Conservation (phyloP, 2,888 invertebrate genomes). For the Rhynchonema sp. region DNA sequence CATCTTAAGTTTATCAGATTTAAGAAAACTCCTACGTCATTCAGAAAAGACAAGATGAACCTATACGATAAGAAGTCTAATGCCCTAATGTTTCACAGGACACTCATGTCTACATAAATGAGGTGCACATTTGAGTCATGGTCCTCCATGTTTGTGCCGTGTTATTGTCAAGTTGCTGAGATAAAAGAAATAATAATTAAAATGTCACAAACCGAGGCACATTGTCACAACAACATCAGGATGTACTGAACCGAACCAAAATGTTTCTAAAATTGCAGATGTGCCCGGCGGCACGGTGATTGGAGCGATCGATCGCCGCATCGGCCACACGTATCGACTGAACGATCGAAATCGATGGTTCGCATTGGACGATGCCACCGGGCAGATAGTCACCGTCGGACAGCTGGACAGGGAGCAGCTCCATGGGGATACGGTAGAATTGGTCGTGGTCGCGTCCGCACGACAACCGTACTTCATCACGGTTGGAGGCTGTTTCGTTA, state of each 20-base stretch:
- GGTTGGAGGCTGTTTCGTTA: conserved; percentile 42
- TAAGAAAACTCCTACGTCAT: too few species aligned
- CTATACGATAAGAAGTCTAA: too few species aligned
- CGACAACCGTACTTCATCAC: conserved; percentile 60
- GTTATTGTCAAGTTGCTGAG: too few species aligned
- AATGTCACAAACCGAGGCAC: not conserved
- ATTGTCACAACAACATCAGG: not conserved
- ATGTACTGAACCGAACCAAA: not conserved
- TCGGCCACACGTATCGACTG: conserved; percentile 73
- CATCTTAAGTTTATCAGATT: too few species aligned
- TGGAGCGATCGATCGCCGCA: conserved; percentile 63
- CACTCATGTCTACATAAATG: too few species aligned
- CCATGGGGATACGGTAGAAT: conserved; percentile 51
- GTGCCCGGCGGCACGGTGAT: conserved; percentile 58
- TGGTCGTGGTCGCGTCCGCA: conserved; percentile 66
- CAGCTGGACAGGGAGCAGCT: conserved; percentile 66
- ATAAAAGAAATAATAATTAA: not conserved
- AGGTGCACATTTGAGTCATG: too few species aligned
- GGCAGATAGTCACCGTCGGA: conserved; percentile 57
- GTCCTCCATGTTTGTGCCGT: too few species aligned
- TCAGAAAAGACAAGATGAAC: too few species aligned
- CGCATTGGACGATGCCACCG: conserved; percentile 55
- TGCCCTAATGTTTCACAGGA: too few species aligned
- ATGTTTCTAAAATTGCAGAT: conserved; percentile 4
- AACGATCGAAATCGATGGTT: conserved; percentile 78